These are phyloP conservation scores for Microdon myrmicae DNA, from an alignment of 2,888 invertebrate genomes.

Conservation along the genomic window DNA sequence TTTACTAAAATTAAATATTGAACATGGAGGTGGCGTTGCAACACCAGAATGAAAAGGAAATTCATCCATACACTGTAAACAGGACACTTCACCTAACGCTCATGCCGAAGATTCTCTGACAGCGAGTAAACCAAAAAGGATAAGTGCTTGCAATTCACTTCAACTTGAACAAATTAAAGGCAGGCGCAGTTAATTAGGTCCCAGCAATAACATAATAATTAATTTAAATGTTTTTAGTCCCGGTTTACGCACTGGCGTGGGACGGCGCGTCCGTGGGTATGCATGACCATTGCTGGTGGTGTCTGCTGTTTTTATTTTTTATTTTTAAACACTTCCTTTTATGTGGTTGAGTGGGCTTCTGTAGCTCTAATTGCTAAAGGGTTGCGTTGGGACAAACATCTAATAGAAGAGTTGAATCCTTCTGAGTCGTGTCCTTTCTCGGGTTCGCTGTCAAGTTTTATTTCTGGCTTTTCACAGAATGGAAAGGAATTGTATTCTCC, in stretches of 20 bases:
- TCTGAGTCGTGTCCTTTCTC: too few relatives aligned
- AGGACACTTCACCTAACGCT: background rate
- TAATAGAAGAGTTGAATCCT: too few relatives aligned
- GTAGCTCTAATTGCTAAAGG: conserved; percentile 23
- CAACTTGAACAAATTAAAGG: conserved; percentile 44
- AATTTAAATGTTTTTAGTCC: conserved; percentile 47
- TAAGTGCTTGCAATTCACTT: conserved; percentile 46
- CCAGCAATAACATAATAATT: conserved; percentile 50
- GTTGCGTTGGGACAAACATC: too few relatives aligned
- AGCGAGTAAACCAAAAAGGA: conserved; percentile 22
- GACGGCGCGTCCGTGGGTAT: too few relatives aligned
- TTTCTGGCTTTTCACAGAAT: too few relatives aligned
- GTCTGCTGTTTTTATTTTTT: conserved; percentile 4
- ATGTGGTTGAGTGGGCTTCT: conserved; percentile 18
- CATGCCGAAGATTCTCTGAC: conserved; percentile 3
- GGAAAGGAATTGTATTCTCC: too few relatives aligned
- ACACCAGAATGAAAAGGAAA: conserved; percentile 2
- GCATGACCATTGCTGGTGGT: conserved; percentile 3
- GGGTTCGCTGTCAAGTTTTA: too few relatives aligned
- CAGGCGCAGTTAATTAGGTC: conserved; percentile 43
- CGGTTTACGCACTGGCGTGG: conserved; percentile 16
- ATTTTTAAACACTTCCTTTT: conserved; percentile 28
- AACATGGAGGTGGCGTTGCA: conserved; percentile 26
- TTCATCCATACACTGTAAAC: conserved; percentile 18
- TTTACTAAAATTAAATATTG: conserved; percentile 51